phyloP scores from a whole-genome alignment of 2,797 vertebrate species.

The Fundulus diaphanus region DNA sequence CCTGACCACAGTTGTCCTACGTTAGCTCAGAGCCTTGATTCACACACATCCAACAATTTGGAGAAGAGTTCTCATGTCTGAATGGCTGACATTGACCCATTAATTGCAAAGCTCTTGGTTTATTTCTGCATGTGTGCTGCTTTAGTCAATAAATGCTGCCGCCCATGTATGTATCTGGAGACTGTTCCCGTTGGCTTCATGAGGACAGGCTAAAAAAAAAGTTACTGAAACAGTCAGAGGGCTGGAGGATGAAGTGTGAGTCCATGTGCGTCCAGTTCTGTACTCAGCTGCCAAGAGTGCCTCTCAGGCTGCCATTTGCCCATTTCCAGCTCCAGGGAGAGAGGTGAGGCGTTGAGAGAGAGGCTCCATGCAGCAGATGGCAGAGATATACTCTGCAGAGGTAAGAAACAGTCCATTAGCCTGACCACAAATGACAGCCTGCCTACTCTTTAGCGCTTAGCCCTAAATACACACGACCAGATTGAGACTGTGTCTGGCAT shows the following conservation, averaged over 20 bases:
- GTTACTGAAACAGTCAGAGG: slow-evolving; percentile 10
- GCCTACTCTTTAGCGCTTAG: slow-evolving; percentile 73
- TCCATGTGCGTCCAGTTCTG: slow-evolving; percentile 47
- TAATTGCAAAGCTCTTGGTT: slow-evolving; percentile 1
- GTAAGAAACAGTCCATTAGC: slow-evolving; percentile 80
- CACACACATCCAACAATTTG: slow-evolving; percentile 13
- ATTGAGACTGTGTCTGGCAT: slow-evolving; percentile 47
- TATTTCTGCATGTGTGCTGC: not conserved
- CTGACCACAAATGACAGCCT: slow-evolving; percentile 74
- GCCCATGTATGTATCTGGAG: not conserved
- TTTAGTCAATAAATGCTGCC: slow-evolving; percentile 6
- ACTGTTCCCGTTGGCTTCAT: not conserved
- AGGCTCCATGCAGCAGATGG: slow-evolving; percentile 81
- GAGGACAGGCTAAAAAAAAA: slow-evolving; percentile 28
- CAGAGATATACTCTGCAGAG: slow-evolving; percentile 75
- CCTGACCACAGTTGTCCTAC: slow-evolving; percentile 11
- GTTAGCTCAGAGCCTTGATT: slow-evolving; percentile 16
- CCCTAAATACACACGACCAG: slow-evolving; percentile 73
- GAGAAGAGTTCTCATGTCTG: slow-evolving; percentile 5
- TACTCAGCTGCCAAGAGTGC: slow-evolving; percentile 69
- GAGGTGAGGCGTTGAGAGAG: slow-evolving; percentile 45
- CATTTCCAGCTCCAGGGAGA: slow-evolving; percentile 62
- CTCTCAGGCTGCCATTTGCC: slow-evolving; percentile 69
- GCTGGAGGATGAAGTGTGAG: slow-evolving; percentile 25
- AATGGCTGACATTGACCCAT: not conserved